Evolutionary conservation across 1,140 invertebrate species (phyloP).

Genomic region (Sitobion miscanthi): DNA sequence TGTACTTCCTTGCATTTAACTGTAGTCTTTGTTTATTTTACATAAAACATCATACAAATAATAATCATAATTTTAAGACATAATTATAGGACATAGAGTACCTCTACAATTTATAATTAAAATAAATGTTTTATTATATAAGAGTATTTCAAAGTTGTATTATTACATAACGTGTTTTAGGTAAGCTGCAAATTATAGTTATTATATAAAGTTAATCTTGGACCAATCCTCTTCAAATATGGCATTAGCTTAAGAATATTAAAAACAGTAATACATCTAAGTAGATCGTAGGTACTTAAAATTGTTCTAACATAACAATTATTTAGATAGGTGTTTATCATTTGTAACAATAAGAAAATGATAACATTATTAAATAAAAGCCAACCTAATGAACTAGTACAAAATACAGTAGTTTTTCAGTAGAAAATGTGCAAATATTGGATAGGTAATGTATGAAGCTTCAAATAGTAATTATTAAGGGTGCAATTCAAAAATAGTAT

Average conservation of each 20-base stretch:
- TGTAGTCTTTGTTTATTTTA: neutral
- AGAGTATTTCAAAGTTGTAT: neutral
- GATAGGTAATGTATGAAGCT: neutral
- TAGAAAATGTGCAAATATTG: neutral
- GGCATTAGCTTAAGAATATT: neutral
- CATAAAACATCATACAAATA: neutral
- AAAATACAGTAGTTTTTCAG: neutral
- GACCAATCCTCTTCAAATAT: neutral
- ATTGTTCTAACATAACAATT: neutral
- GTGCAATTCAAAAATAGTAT: constrained; percentile 4
- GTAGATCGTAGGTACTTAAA: neutral
- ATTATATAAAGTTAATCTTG: neutral
- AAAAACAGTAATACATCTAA: neutral
- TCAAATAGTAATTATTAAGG: neutral
- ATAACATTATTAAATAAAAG: neutral
- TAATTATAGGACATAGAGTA: neutral
- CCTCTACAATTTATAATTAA: neutral
- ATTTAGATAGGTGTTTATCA: too few relatives aligned
- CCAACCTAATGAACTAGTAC: neutral
- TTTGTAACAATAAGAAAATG: too few relatives aligned
- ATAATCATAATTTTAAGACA: neutral
- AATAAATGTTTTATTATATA: neutral
- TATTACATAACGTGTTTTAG: neutral
- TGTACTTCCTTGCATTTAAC: neutral
- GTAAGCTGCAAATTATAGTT: neutral